These are phyloP conservation scores for Ischnura elegans DNA, from an alignment of 2,888 invertebrate genomes.

Conservation along the genomic window DNA sequence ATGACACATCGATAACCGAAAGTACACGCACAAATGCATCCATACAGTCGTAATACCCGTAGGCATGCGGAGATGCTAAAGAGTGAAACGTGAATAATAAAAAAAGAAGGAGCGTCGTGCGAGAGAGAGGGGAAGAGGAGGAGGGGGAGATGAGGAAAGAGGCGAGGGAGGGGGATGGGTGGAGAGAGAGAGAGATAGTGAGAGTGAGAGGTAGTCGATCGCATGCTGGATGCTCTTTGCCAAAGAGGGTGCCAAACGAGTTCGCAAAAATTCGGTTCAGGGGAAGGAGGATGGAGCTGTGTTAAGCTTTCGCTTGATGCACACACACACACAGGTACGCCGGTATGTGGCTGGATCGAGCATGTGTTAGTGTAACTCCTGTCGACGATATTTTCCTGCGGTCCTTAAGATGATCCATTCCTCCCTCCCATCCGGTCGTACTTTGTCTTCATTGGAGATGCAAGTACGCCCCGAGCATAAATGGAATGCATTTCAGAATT, in stretches of 20 bases:
- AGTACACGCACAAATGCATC: conserved; percentile 26
- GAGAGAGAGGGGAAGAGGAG: background rate
- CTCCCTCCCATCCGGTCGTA: no score
- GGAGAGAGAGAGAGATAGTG: background rate
- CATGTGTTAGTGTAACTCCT: background rate
- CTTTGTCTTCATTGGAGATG: no score
- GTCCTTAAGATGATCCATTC: background rate
- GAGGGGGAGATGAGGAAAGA: background rate
- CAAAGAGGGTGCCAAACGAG: conserved; percentile 46
- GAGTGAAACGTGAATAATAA: background rate
- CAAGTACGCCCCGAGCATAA: no score
- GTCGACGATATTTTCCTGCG: background rate
- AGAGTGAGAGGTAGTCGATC: background rate
- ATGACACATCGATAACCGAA: conserved; percentile 35
- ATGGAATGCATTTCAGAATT: no score
- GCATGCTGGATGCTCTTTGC: background rate
- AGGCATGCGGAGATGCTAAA: background rate
- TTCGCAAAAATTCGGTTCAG: conserved; percentile 7
- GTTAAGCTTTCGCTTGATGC: background rate
- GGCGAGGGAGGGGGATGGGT: background rate
- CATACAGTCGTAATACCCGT: background rate
- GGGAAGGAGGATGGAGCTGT: background rate
- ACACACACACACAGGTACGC: background rate
- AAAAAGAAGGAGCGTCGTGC: background rate
- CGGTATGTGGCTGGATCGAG: no score